Conservation (phyloP, 2,888 invertebrate species). For the Chelonus formosanus region DNA sequence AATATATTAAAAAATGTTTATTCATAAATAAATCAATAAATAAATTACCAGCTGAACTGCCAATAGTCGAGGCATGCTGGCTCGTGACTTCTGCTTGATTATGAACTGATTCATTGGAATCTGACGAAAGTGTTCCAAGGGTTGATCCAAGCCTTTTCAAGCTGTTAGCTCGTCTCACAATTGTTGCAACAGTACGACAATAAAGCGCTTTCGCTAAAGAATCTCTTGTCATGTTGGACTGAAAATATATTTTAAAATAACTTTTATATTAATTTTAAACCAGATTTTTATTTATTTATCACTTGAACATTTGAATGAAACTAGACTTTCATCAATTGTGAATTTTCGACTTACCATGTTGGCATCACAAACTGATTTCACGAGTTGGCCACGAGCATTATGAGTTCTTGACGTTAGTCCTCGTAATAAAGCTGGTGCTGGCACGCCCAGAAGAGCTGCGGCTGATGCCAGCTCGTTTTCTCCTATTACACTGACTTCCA, state of each 20-base stretch:
- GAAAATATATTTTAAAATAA: conserved; percentile 35
- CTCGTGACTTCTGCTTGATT: conserved; percentile 86
- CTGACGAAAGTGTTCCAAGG: conserved; percentile 84
- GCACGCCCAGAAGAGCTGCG: conserved; percentile 82
- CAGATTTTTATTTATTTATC: too few relatives aligned
- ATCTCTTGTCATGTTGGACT: conserved; percentile 88
- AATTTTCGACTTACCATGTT: conserved; percentile 70
- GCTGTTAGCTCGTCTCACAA: conserved; percentile 91
- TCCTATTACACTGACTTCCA: conserved; percentile 81
- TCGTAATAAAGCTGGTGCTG: conserved; percentile 78
- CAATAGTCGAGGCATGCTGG: conserved; percentile 85
- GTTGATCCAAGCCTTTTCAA: conserved; percentile 86
- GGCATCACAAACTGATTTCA: conserved; percentile 84
- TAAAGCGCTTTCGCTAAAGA: conserved; percentile 91
- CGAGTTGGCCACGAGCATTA: conserved; percentile 79
- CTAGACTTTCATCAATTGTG: too few relatives aligned
- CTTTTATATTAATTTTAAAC: too few relatives aligned
- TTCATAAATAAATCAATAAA: neutral
- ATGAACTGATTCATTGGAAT: conserved; percentile 91
- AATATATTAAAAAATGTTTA: too few relatives aligned
- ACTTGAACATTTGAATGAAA: too few relatives aligned
- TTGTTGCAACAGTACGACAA: conserved; percentile 93
- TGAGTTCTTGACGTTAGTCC: conserved; percentile 86
- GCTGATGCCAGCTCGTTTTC: conserved; percentile 87
- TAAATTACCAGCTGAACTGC: conserved; percentile 64